Evolutionary conservation across 2,888 invertebrate species (phyloP).

Genomic region (Eristalis arbustorum): DNA sequence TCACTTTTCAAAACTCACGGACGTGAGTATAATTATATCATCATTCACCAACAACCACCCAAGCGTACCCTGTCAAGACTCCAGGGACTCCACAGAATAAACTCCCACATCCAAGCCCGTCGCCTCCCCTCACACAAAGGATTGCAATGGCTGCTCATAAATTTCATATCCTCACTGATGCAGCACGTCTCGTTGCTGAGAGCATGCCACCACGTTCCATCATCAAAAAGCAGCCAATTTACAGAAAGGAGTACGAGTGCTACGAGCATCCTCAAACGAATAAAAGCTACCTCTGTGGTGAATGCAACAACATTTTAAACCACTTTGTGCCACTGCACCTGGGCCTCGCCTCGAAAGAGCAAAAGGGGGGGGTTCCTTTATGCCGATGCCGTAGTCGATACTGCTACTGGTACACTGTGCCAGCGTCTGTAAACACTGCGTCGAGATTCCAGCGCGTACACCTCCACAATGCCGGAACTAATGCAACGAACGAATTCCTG

Average conservation of each 20-base stretch:
- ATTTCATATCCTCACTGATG: not conserved
- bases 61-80: not conserved
- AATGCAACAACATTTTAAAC: constrained; percentile 31
- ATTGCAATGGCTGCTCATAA: not conserved
- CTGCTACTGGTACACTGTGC: not conserved
- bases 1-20: not conserved
- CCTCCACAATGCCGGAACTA: constrained; percentile 2
- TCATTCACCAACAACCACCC: not conserved
- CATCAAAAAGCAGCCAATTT: constrained; percentile 37
- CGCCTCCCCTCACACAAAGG: not conserved
- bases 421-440: constrained; percentile 56
- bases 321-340: constrained; percentile 37
- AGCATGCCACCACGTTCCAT: not conserved
- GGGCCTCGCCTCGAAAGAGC: not conserved
- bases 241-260: constrained; percentile 4
- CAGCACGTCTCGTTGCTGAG: constrained; percentile 4
- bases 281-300: constrained; percentile 27
- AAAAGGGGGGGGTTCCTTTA: not conserved
- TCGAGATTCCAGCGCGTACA: constrained; percentile 9
- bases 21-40: not conserved
- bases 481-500: constrained; percentile 44
- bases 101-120: not conserved
- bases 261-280: constrained; percentile 27
- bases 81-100: not conserved
- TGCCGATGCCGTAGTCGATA: not conserved